Percentiles rank a stretch among this genome's conserved stretches.
Evolutionary conservation across 2,113 vertebrate species (phyloP).

Genomic region (Platichthys stellatus): DNA sequence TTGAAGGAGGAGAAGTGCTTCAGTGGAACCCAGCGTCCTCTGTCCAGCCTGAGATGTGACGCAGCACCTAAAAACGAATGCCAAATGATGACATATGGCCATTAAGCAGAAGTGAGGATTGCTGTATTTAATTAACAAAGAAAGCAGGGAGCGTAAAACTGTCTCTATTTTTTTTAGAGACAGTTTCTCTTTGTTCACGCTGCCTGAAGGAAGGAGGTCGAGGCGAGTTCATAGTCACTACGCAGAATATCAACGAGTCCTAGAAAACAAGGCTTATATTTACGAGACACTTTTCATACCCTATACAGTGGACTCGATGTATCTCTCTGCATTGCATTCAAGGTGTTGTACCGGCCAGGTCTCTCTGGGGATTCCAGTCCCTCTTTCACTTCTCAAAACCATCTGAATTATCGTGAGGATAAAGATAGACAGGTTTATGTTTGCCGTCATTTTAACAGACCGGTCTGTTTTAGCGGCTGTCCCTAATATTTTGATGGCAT

Average conservation of each 20-base stretch:
- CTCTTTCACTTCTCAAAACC: too few relatives aligned
- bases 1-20: constrained; percentile 44
- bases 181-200: constrained; percentile 5
- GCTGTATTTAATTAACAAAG: constrained; percentile 31
- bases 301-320: too few relatives aligned
- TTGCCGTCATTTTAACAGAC: too few relatives aligned
- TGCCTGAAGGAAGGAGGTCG: constrained; percentile 33
- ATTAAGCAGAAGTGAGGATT: constrained; percentile 23
- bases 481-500: too few relatives aligned
- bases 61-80: constrained; percentile 36
- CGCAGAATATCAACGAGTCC: constrained; percentile 34
- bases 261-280: background rate
- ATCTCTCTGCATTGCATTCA: too few relatives aligned
- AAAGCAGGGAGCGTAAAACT: constrained; percentile 14
- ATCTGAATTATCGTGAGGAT: too few relatives aligned
- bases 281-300: too few relatives aligned
- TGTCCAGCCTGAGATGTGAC: constrained; percentile 23
- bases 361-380: too few relatives aligned
- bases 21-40: constrained; percentile 51
- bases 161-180: background rate
- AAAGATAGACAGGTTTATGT: too few relatives aligned
- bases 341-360: too few relatives aligned
- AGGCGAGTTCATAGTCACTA: constrained; percentile 32
- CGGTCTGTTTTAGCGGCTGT: too few relatives aligned
- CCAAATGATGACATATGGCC: constrained; percentile 32